These are phyloP conservation scores for Oxyura jamaicensis DNA, from an alignment of 2,113 vertebrate species.

Conservation along the genomic window DNA sequence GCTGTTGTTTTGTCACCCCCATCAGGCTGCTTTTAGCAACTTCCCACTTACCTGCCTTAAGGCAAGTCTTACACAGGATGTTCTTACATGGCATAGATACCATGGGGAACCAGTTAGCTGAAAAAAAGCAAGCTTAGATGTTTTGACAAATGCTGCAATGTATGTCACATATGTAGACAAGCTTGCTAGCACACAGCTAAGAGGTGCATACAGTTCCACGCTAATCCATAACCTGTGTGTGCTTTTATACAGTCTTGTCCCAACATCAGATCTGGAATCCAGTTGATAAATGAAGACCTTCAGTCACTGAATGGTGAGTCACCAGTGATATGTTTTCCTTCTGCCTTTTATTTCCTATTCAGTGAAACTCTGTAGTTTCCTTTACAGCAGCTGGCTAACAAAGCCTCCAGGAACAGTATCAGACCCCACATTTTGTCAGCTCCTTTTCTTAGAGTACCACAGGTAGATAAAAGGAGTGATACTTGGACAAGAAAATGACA, in stretches of 20 bases:
- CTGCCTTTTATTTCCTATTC: neutral
- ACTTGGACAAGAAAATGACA: neutral
- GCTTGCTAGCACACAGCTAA: neutral
- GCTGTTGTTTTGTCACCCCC: conserved; percentile 25
- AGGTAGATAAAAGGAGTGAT: neutral
- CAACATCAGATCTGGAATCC: conserved; percentile 62
- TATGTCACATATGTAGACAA: neutral
- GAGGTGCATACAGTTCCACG: neutral
- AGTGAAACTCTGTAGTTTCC: neutral
- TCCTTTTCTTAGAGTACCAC: neutral
- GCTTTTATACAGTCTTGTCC: conserved; percentile 72
- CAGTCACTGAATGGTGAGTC: conserved; percentile 64
- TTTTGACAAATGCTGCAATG: neutral
- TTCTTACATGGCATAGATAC: neutral
- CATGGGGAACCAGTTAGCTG: neutral
- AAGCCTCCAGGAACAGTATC: neutral
- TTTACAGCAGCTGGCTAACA: neutral
- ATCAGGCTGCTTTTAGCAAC: neutral
- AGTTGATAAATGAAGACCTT: conserved; percentile 57
- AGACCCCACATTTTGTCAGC: neutral
- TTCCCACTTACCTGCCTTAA: neutral
- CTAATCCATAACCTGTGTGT: neutral
- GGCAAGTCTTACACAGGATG: neutral
- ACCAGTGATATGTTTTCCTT: neutral
- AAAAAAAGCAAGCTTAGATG: neutral